Conservation (phyloP, 1,140 invertebrate species). For the Euura saliciscinereae region DNA sequence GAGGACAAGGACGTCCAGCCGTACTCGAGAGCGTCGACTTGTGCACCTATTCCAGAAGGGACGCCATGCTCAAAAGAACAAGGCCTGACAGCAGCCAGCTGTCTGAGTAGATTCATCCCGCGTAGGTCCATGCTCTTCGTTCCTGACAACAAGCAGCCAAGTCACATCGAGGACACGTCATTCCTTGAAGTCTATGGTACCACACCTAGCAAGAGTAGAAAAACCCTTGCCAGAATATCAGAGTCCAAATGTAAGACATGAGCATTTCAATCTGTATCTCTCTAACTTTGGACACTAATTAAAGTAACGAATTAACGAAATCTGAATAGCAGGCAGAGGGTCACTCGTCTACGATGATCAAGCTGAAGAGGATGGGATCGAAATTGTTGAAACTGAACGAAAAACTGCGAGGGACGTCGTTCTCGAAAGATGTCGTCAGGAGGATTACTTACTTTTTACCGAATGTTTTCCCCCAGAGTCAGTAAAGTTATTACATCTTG, state of each 20-base stretch:
- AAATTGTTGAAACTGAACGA: conserved; percentile 15
- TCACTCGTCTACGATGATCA: conserved; percentile 23
- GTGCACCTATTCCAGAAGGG: background rate
- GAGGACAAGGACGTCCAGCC: conserved; percentile 28
- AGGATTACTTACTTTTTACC: conserved; percentile 64
- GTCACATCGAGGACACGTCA: conserved; percentile 31
- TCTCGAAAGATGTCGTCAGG: conserved; percentile 68
- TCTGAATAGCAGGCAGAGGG: conserved; percentile 19
- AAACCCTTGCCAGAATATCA: conserved; percentile 15
- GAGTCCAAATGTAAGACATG: conserved; percentile 25
- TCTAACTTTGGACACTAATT: no score
- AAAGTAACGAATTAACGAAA: no score
- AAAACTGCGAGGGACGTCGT: conserved; percentile 63
- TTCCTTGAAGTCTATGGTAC: conserved; percentile 47
- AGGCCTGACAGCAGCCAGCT: conserved; percentile 17
- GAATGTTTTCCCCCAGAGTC: conserved; percentile 67
- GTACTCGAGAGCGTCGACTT: conserved; percentile 17
- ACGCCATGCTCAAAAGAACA: conserved; percentile 15
- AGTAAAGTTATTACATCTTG: conserved; percentile 53
- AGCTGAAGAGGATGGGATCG: conserved; percentile 9
- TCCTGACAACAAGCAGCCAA: conserved; percentile 33
- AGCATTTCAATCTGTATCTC: no score
- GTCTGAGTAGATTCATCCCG: conserved; percentile 22
- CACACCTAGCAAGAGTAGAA: conserved; percentile 18
- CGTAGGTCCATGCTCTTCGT: conserved; percentile 45